Percentiles rank a stretch among this genome's conserved stretches.
Evolutionary conservation across 2,797 vertebrate species (phyloP).

Genomic region (Cryptoprocta ferox): DNA sequence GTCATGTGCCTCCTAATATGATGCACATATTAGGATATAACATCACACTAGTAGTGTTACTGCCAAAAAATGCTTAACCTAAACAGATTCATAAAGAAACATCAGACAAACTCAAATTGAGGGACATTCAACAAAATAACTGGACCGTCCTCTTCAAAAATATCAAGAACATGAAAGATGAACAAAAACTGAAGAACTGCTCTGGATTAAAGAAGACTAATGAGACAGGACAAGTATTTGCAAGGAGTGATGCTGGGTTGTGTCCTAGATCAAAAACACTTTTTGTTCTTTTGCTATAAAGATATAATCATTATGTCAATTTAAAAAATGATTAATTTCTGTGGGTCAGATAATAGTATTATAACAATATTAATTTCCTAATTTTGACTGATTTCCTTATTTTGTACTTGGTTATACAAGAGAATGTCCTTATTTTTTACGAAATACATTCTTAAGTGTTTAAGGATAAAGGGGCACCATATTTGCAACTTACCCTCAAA

Average conservation of each 20-base stretch:
- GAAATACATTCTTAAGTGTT: not conserved
- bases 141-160: not conserved
- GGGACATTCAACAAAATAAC: slow-evolving; percentile 2
- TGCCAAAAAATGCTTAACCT: not conserved
- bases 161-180: not conserved
- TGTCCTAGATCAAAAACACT: not conserved
- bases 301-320: not conserved
- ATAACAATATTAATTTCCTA: not conserved
- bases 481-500: slow-evolving; percentile 40
- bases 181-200: not conserved
- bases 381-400: not conserved
- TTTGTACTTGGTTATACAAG: not conserved
- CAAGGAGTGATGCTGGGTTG: not conserved
- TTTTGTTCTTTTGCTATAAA: slow-evolving; percentile 47
- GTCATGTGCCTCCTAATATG: not conserved
- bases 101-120: not conserved
- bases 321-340: slow-evolving; percentile 27
- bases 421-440: slow-evolving; percentile 27
- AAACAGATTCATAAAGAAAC: not conserved
- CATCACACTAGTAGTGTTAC: not conserved
- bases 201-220: slow-evolving; percentile 11
- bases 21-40: not conserved
- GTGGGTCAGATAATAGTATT: not conserved
- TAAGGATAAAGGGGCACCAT: not conserved
- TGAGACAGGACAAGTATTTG: not conserved